Evolutionary conservation across 2,888 invertebrate species (phyloP).

Genomic region (Sinohyriopsis cumingii): DNA sequence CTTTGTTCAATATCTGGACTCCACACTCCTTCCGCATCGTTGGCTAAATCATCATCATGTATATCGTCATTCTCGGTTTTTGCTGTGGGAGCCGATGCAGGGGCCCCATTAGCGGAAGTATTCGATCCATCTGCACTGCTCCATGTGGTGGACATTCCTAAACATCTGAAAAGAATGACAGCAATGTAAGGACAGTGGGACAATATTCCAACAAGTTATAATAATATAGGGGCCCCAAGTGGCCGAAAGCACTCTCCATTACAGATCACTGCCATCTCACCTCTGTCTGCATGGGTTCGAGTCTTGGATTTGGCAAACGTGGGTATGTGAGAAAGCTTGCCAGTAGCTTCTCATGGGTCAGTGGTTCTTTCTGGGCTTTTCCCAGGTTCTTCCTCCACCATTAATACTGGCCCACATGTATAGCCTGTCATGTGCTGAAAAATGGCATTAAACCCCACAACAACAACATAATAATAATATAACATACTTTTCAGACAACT

Average conservation of each 20-base stretch:
- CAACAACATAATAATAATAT: neutral
- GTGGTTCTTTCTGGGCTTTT: no score
- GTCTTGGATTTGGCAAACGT: no score
- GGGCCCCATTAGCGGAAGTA: constrained; percentile 17
- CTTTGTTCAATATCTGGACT: constrained; percentile 99
- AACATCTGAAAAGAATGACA: constrained; percentile 9
- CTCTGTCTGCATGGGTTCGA: no score
- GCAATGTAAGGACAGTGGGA: neutral
- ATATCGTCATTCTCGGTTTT: constrained; percentile 34
- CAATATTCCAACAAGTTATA: neutral
- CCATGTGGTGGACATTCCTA: constrained; percentile 56
- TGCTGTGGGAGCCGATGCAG: constrained; percentile 23
- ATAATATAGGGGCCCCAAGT: neutral
- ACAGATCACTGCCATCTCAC: no score
- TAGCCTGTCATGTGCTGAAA: no score
- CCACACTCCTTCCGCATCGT: constrained; percentile 99
- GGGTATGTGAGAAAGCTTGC: no score
- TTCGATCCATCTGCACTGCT: constrained; percentile 49
- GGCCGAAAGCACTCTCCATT: no score
- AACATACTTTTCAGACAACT: neutral
- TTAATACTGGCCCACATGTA: no score
- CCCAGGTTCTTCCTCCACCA: no score
- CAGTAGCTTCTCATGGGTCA: no score
- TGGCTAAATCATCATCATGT: constrained; percentile 80
- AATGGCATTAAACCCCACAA: no score